phyloP scores from a whole-genome alignment of 2,888 invertebrate genomes.

The Rhogogaster chlorosoma region DNA sequence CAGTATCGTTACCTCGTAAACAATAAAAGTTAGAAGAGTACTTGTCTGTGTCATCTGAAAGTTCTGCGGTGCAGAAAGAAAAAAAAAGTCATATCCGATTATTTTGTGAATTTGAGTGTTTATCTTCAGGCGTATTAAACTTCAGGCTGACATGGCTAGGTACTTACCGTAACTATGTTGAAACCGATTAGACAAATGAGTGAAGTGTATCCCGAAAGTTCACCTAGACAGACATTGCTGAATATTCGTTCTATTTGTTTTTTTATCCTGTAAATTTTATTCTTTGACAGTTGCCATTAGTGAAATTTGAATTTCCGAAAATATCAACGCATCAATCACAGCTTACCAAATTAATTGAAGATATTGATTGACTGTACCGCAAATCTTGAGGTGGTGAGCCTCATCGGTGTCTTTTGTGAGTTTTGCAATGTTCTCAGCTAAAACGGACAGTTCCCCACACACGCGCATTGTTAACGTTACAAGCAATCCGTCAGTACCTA shows the following conservation, averaged over 20 bases:
- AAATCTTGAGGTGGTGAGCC: slow-evolving; percentile 51
- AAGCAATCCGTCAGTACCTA: slow-evolving; percentile 57
- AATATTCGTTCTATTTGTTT: slow-evolving; percentile 51
- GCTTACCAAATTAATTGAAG: slow-evolving; percentile 58
- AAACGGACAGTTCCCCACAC: slow-evolving; percentile 59
- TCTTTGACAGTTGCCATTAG: not conserved
- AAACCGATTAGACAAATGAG: slow-evolving; percentile 54
- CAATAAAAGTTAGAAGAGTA: slow-evolving; percentile 52
- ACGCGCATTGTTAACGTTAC: slow-evolving; percentile 59
- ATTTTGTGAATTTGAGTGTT: not conserved
- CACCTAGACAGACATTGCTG: slow-evolving; percentile 48
- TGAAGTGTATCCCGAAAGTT: slow-evolving; percentile 45
- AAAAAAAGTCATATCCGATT: not conserved
- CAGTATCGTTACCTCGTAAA: slow-evolving; percentile 56
- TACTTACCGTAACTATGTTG: slow-evolving; percentile 30
- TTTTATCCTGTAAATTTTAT: slow-evolving; percentile 50
- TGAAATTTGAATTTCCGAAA: not conserved
- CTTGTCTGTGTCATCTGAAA: not conserved
- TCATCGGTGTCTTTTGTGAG: slow-evolving; percentile 41
- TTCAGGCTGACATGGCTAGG: too few relatives aligned
- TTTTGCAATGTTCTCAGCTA: slow-evolving; percentile 56
- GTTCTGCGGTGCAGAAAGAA: not conserved
- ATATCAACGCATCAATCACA: not conserved
- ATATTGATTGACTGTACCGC: slow-evolving; percentile 55
- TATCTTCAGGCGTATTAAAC: too few relatives aligned